phyloP scores from a whole-genome alignment of 2,888 invertebrate genomes.

The Meiosimyza platycephala region DNA sequence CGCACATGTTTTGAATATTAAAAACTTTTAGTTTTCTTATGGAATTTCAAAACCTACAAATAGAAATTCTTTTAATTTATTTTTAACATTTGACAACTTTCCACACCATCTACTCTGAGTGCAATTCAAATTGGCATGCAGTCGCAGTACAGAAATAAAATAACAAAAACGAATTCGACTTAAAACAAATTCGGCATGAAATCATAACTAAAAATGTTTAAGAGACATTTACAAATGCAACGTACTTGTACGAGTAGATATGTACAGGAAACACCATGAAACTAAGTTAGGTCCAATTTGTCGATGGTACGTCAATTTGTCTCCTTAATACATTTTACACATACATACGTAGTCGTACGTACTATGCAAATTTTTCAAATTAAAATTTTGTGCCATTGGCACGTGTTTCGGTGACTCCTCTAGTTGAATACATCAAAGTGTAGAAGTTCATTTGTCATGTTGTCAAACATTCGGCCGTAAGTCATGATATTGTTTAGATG shows the following conservation, averaged over 20 bases:
- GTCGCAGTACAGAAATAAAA: background rate
- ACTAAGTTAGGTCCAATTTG: too few species aligned
- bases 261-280: too few species aligned
- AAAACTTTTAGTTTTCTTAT: too few species aligned
- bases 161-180: too few species aligned
- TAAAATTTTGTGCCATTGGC: slow-evolving; percentile 37
- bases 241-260: too few species aligned
- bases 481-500: slow-evolving; percentile 1
- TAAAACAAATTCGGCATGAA: too few species aligned
- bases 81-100: slow-evolving; percentile 21
- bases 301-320: too few species aligned
- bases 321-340: too few species aligned
- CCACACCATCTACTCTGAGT: slow-evolving; percentile 9
- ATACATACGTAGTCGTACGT: slow-evolving; percentile 5
- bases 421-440: slow-evolving; percentile 15
- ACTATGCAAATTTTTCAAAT: slow-evolving; percentile 40
- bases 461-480: slow-evolving; percentile 49
- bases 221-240: too few species aligned
- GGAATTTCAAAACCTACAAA: too few species aligned
- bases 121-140: slow-evolving; percentile 28
- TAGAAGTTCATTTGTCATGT: slow-evolving; percentile 43
- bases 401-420: slow-evolving; percentile 32
- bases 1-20: too few species aligned
- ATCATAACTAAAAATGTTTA: too few species aligned
- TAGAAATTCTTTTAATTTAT: slow-evolving; percentile 7